Evolutionary conservation across 2,113 vertebrate species (phyloP), one percentile per base, ranked within the genome.

Genomic region (Narcine bancroftii): DNA sequence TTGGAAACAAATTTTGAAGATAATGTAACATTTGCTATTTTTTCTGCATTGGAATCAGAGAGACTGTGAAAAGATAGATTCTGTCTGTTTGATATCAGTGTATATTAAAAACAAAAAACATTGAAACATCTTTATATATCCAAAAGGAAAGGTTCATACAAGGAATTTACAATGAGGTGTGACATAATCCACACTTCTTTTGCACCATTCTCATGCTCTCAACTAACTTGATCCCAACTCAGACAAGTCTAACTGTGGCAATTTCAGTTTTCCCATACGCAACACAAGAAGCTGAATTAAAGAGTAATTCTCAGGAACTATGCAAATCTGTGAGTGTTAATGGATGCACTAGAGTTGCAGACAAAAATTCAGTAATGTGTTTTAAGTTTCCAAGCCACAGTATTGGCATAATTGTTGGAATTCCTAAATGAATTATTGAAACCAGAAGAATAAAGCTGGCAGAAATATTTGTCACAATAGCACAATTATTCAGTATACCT

Each of bases 341-440:
- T 15, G 56, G 53, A 87, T 60, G 53, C 7, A 60, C 50, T 36
- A 2, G 33, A 19, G 50, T 56, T 56, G 81, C 81, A 36, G n/a
- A 36, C 21, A 85, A n/a, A 56, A 85, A 56, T 19, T 13, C 11
- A 85, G 47, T n/a, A 53, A 15, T 15, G n/a, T 83, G n/a, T 83
- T 83, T 36, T n/a, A 56, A 56, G 0, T 60, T 33, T 33, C 5
- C 53, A 85, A 60, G 36, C 29, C 29, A 85, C 29, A 56, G 60
- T 85, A n/a, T 83, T 83, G 53, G 10, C 50, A 83, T 17, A 83
- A 83, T 36, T 60, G 33, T 36, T 7, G 66, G 72, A 75, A 39
- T 75, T 75, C 15, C n/a, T 56, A 33, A 60, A 85, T 85, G 53
- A n/a, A 33, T 83, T 53, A 83, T 83, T 83, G 81, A n/a, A 56